These are phyloP conservation scores for Lithophane socia DNA, from an alignment of 2,888 invertebrate genomes.

Conservation along the genomic window DNA sequence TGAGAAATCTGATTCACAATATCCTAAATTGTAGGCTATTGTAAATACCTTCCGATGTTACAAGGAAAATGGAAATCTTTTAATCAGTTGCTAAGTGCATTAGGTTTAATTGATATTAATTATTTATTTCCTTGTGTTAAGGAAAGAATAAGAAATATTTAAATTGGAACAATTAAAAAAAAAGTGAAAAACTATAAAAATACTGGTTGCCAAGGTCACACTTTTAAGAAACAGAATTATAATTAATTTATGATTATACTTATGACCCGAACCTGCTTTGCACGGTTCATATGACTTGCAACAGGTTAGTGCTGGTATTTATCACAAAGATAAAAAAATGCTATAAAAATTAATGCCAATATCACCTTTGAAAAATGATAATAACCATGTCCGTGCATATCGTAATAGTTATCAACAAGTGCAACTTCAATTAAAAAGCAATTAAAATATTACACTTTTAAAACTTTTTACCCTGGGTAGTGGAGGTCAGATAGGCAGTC, in stretches of 20 bases:
- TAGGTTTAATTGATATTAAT: background rate
- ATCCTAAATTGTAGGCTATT: conserved; percentile 14
- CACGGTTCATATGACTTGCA: too few relatives aligned
- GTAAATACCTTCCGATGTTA: background rate
- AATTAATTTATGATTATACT: too few relatives aligned
- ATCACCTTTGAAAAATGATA: background rate
- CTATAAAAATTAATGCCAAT: background rate
- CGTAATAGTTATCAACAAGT: background rate
- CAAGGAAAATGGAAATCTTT: conserved; percentile 34
- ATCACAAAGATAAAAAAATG: background rate
- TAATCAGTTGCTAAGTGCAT: background rate
- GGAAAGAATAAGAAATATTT: background rate
- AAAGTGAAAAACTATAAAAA: too few relatives aligned
- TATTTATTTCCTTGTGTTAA: too few relatives aligned
- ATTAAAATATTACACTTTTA: background rate
- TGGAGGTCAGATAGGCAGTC: background rate
- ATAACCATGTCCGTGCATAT: background rate
- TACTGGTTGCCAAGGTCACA: too few relatives aligned
- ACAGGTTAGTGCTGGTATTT: too few relatives aligned
- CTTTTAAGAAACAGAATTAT: too few relatives aligned
- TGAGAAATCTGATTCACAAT: conserved; percentile 50
- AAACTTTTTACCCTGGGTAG: background rate
- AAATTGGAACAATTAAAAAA: background rate
- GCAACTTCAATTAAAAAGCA: background rate
- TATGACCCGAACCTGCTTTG: too few relatives aligned